These are phyloP conservation scores for Rutpela maculata DNA, from an alignment of 2,888 invertebrate species.

Conservation along the genomic window DNA sequence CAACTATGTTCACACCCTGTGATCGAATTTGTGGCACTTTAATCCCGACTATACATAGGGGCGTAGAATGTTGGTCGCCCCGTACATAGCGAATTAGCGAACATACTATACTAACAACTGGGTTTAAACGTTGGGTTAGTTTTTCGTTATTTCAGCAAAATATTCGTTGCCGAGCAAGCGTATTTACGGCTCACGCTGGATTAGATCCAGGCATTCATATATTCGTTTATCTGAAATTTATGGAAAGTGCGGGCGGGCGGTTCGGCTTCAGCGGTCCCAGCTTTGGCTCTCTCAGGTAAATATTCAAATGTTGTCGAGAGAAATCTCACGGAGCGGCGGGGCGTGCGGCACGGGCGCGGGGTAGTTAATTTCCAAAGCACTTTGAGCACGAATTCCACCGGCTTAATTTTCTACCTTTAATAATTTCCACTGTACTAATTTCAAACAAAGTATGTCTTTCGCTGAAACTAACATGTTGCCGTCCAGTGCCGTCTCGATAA, in stretches of 20 bases:
- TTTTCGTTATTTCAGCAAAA: no score
- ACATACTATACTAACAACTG: no score
- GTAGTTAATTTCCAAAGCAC: neutral
- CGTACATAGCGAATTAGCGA: no score
- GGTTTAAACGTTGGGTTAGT: no score
- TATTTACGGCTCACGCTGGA: no score
- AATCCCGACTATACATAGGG: no score
- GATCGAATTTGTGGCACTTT: no score
- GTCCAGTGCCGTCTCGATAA: neutral
- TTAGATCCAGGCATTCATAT: neutral
- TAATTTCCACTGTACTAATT: neutral
- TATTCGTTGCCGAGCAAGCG: no score
- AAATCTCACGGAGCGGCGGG: neutral
- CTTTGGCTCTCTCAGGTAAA: neutral
- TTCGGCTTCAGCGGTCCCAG: neutral
- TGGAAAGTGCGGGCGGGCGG: neutral
- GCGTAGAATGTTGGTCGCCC: no score
- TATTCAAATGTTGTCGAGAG: neutral
- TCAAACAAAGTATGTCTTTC: neutral
- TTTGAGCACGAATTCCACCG: neutral
- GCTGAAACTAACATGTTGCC: neutral
- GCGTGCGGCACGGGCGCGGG: no score
- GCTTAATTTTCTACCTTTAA: neutral
- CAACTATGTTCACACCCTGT: no score
- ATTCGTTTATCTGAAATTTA: neutral